phyloP scores from a whole-genome alignment of 2,113 vertebrate species.

The Rhipidura dahli region DNA sequence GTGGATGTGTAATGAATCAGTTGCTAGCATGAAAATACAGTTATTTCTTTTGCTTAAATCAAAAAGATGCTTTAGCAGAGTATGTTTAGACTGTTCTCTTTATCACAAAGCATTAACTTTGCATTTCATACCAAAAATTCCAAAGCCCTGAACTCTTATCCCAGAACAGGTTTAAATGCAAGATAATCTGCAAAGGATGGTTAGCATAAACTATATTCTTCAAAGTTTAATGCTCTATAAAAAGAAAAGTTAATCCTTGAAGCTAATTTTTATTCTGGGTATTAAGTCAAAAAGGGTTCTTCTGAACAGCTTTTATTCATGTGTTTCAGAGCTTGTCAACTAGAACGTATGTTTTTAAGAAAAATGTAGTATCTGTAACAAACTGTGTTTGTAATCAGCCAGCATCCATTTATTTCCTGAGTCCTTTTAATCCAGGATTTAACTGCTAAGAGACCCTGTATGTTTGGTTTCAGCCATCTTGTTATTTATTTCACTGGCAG shows the following conservation, averaged over 20 bases:
- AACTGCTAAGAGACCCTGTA: neutral
- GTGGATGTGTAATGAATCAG: neutral
- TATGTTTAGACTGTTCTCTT: neutral
- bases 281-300: neutral
- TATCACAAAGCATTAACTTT: neutral
- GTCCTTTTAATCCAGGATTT: slow-evolving; percentile 9
- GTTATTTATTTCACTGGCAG: neutral
- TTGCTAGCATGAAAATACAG: neutral
- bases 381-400: neutral
- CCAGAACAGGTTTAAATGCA: slow-evolving; percentile 1
- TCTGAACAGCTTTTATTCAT: neutral
- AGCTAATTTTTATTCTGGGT: neutral
- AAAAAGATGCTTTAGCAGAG: neutral
- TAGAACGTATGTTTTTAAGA: neutral
- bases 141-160: neutral
- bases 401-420: neutral
- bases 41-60: neutral
- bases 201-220: slow-evolving; percentile 7
- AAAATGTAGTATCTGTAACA: neutral
- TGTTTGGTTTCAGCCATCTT: neutral
- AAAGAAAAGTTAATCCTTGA: neutral
- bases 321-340: neutral
- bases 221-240: neutral
- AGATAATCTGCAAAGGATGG: neutral
- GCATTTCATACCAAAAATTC: neutral